These are phyloP conservation scores for Drosophila phalerata DNA, from an alignment of 2,888 invertebrate genomes.

Conservation along the genomic window DNA sequence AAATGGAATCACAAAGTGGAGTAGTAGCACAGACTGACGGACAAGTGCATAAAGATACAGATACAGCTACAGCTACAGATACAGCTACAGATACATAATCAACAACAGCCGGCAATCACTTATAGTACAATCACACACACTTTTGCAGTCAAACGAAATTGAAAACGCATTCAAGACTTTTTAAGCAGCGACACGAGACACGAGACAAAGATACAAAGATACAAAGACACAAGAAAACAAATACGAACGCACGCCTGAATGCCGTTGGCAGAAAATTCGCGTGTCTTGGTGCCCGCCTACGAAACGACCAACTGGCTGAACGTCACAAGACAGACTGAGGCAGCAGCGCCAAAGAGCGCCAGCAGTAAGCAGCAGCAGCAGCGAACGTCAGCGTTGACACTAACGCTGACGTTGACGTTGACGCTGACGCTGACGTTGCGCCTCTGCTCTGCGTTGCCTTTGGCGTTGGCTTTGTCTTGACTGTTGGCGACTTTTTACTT, in stretches of 20 bases:
- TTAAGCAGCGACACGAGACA: conserved; percentile 11
- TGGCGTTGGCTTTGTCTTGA: conserved; percentile 13
- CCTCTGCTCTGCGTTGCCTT: conserved; percentile 1
- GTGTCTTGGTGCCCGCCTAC: conserved; percentile 63
- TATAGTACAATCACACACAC: conserved; percentile 16
- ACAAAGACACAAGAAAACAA: conserved; percentile 4
- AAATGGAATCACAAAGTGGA: conserved; percentile 33
- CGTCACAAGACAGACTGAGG: conserved; percentile 85
- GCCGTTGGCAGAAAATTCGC: conserved; percentile 64
- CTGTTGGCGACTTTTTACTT: conserved; percentile 11
- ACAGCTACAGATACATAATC: conserved; percentile 39
- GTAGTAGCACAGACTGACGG: conserved; percentile 29
- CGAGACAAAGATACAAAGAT: conserved; percentile 5
- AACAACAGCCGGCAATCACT: conserved; percentile 48
- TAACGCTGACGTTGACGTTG: conserved; percentile 28
- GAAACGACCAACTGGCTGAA: conserved; percentile 79
- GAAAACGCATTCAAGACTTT: conserved; percentile 29
- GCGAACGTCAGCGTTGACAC: conserved; percentile 28
- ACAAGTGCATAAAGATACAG: conserved; percentile 26
- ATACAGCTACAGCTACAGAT: conserved; percentile 7
- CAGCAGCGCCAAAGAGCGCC: conserved; percentile 75
- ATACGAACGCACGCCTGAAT: conserved; percentile 66
- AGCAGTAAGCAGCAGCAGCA: conserved; percentile 34
- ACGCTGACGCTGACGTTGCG: conserved; percentile 18
- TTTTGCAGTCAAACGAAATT: conserved; percentile 40